These are phyloP conservation scores for Etia nguti DNA, from an alignment of 2,113 vertebrate genomes.

Conservation along the genomic window DNA sequence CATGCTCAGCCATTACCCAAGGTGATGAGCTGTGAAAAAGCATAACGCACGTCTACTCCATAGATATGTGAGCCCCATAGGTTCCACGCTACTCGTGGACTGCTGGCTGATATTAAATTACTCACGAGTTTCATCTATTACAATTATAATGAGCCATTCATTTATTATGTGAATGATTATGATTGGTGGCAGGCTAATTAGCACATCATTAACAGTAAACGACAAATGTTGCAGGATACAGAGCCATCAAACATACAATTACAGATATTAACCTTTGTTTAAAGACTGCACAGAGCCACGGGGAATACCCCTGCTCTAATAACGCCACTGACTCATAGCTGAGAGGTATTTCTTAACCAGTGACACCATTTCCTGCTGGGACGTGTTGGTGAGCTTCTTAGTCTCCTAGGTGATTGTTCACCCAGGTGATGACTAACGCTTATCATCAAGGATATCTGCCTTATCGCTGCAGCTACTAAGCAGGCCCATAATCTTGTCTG, in stretches of 20 bases:
- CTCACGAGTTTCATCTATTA: background rate
- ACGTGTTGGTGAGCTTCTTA: conserved; percentile 39
- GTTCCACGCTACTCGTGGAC: background rate
- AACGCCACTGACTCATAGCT: background rate
- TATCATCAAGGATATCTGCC: conserved; percentile 25
- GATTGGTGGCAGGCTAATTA: background rate
- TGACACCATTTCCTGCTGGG: conserved; percentile 23
- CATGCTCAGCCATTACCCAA: background rate
- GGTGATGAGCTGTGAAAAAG: background rate
- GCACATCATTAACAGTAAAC: background rate
- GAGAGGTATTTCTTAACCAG: conserved; percentile 1
- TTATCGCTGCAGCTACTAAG: conserved; percentile 15
- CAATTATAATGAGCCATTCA: background rate
- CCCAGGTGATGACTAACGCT: conserved; percentile 33
- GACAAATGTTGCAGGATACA: background rate
- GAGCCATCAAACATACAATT: background rate
- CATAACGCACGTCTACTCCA: background rate
- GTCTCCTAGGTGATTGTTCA: conserved; percentile 37
- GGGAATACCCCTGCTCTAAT: conserved; percentile 14
- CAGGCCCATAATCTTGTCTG: conserved; percentile 55
- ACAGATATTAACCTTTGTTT: background rate
- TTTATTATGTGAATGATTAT: background rate
- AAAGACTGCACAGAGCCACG: background rate
- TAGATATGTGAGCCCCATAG: background rate
- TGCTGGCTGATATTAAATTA: background rate